Conservation (phyloP, 2,797 vertebrate species). For the Choloepus didactylus region DNA sequence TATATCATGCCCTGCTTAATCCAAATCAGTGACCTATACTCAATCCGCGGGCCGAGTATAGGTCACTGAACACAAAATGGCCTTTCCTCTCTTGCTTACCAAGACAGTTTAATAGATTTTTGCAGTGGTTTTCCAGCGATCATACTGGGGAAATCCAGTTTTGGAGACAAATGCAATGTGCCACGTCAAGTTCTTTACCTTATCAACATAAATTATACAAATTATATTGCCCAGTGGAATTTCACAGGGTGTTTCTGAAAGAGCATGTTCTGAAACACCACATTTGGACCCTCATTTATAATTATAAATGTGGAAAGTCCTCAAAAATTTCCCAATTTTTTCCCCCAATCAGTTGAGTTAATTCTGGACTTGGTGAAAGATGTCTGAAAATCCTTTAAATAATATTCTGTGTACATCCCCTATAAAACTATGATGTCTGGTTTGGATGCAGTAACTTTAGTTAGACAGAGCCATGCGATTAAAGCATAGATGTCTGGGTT, state of each 20-base stretch:
- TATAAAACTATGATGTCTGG: not conserved
- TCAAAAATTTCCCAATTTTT: not conserved
- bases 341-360: not conserved
- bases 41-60: not conserved
- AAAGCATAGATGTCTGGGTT: not conserved
- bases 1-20: not conserved
- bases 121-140: constrained; percentile 30
- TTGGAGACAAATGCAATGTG: not conserved
- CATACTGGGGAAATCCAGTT: not conserved
- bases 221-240: not conserved
- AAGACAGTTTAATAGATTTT: constrained; percentile 61
- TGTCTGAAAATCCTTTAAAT: constrained; percentile 11
- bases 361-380: constrained; percentile 30
- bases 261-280: not conserved
- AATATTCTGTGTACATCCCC: not conserved
- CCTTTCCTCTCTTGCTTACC: constrained; percentile 36
- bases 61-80: constrained; percentile 61
- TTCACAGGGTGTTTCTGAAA: constrained; percentile 53
- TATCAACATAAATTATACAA: not conserved
- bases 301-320: not conserved
- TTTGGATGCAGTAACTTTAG: not conserved
- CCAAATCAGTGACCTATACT: not conserved
- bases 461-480: not conserved
- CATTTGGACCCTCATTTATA: not conserved
- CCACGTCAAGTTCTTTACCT: constrained; percentile 9